Percentiles rank a stretch among this genome's conserved stretches.
Evolutionary conservation across 2,888 invertebrate genomes (phyloP).

Genomic region (Ceraclea dissimilis): DNA sequence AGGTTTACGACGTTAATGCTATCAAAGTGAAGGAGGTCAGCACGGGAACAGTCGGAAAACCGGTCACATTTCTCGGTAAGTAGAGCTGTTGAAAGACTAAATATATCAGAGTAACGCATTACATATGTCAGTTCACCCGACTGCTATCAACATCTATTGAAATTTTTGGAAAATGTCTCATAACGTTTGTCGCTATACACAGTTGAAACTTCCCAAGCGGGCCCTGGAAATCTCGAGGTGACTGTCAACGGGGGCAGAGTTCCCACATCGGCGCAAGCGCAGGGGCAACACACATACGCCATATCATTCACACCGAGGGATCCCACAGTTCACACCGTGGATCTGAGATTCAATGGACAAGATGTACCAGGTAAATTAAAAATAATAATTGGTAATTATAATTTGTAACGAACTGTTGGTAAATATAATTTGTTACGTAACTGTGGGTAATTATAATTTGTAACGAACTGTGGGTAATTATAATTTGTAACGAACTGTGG

Average conservation of each 20-base stretch:
- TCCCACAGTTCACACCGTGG: conserved; percentile 84
- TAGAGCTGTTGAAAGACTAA: no score
- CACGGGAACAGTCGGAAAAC: conserved; percentile 79
- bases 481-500: no score
- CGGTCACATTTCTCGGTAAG: conserved; percentile 82
- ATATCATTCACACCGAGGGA: conserved; percentile 96
- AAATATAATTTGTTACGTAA: not conserved
- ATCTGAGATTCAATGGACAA: conserved; percentile 91
- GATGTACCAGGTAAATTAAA: conserved; percentile 80
- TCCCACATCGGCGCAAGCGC: conserved; percentile 92
- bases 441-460: no score
- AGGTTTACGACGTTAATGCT: conserved; percentile 88
- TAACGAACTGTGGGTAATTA: no score
- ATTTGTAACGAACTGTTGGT: no score
- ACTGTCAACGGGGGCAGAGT: conserved; percentile 97
- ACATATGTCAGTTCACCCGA: no score
- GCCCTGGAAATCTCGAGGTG: conserved; percentile 96
- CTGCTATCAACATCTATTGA: no score
- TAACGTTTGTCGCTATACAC: no score
- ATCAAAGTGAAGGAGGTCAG: conserved; percentile 91
- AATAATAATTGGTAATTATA: no score
- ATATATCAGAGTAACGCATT: no score
- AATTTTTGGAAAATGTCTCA: no score
- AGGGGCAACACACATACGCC: conserved; percentile 92
- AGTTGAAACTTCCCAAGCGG: conserved; percentile 98